Percentiles rank a stretch among this genome's conserved stretches.
These are phyloP conservation scores for Pachycephus smyrnensis DNA, from an alignment of 2,888 invertebrate genomes.

Conservation along the genomic window DNA sequence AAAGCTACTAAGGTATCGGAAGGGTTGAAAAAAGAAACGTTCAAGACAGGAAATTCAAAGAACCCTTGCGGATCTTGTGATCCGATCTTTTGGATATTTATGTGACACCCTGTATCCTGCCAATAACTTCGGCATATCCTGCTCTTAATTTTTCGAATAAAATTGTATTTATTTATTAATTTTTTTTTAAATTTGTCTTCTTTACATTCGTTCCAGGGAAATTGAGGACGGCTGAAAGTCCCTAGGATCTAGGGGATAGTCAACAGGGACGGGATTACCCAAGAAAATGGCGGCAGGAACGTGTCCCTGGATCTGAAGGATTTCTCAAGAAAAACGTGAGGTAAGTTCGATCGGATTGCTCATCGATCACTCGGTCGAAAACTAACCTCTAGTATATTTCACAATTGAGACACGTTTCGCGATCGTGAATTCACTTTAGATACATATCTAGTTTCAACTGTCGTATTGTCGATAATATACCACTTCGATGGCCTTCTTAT, in stretches of 20 bases:
- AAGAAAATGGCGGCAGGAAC: constrained; percentile 55
- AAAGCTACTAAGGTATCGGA: neutral
- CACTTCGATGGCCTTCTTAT: neutral
- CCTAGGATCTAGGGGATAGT: constrained; percentile 4
- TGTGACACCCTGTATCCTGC: neutral
- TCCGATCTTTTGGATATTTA: neutral
- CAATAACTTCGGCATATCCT: neutral
- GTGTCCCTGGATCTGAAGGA: constrained; percentile 44
- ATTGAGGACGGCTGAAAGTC: constrained; percentile 8
- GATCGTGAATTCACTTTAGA: neutral
- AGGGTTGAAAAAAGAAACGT: neutral
- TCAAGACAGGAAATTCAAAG: neutral
- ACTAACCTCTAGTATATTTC: neutral
- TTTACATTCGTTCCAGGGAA: constrained; percentile 32
- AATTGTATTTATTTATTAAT: neutral
- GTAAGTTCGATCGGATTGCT: constrained; percentile 21
- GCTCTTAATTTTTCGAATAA: neutral
- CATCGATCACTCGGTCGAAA: neutral
- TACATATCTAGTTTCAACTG: neutral
- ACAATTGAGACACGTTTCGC: neutral
- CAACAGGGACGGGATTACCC: constrained; percentile 1
- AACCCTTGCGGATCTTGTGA: neutral
- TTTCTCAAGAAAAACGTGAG: constrained; percentile 16
- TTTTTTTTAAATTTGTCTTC: constrained; percentile 3
- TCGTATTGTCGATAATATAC: neutral